Evolutionary conservation across 2,888 invertebrate genomes (phyloP).

Genomic region (Mesochorus sp.): DNA sequence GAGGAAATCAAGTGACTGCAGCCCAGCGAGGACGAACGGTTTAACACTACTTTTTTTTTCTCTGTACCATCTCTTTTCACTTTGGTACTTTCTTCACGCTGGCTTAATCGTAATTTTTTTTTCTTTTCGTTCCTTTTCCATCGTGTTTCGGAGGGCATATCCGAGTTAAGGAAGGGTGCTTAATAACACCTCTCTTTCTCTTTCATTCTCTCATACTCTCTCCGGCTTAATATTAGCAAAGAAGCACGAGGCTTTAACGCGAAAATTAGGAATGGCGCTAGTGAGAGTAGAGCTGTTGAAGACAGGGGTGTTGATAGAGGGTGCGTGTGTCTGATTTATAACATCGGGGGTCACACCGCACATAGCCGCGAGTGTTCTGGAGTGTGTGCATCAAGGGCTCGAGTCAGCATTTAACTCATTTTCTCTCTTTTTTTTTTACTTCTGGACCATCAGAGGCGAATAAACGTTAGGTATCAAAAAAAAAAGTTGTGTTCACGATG

Average conservation of each 20-base stretch:
- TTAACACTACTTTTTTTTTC: conserved; percentile 11
- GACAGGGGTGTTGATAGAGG: conserved; percentile 78
- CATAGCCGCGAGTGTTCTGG: background rate
- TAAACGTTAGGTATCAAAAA: too few species aligned
- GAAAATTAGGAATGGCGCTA: conserved; percentile 74
- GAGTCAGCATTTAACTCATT: background rate
- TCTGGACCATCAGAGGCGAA: too few species aligned
- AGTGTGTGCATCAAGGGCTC: background rate
- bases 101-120: conserved; percentile 20
- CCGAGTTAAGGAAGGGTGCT: conserved; percentile 57
- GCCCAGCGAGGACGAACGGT: background rate
- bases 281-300: conserved; percentile 70
- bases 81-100: conserved; percentile 28
- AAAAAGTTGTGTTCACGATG: too few species aligned
- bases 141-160: conserved; percentile 17
- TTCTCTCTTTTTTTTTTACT: too few species aligned
- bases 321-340: conserved; percentile 79
- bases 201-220: conserved; percentile 13
- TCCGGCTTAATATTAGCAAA: conserved; percentile 73
- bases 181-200: conserved; percentile 67
- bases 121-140: conserved; percentile 22
- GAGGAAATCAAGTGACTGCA: conserved; percentile 3
- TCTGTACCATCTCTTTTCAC: conserved; percentile 5
- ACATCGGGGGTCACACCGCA: conserved; percentile 64
- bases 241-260: conserved; percentile 75